Base-by-base conservation (phyloP, 2,888 invertebrate genomes). In the Lamproptera curius region DNA sequence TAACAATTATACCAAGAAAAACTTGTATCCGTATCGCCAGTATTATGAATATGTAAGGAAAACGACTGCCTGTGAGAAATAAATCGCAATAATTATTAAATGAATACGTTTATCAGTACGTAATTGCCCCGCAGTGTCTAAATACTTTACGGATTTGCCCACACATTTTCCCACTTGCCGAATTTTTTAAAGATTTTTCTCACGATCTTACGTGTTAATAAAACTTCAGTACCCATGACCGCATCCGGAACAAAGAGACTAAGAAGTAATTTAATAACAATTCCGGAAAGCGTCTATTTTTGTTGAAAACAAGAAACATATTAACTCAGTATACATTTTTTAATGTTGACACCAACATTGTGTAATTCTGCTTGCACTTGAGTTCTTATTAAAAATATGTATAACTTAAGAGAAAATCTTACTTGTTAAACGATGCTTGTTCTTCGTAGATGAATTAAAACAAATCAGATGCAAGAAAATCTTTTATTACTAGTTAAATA, bases 171-270 rank as follows among this genome's bases (percentile, higher is more conserved):
- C 44, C 43, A 44, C 26, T 49, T 31, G 26, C 20, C 28, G 16
- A 43, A 49, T 40, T 13, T n/a, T n/a, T 44, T 40, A 49, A 49
- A 44, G 39, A 13, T 9, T 40, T 39, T 49, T 49, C 49, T 14
- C 49, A 49, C 49, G 49, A 43, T 43, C 13, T 28, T 40, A 40
- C 28, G 28, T 17, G 31, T 44, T 26, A 49, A 49, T 43, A 49
- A 49, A 49, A 49, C 31, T 20, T 39, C 16, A 28, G 43, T 49
- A 41, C 28, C 49, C 49, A 49, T 35, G 49, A 44, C 36, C 43
- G 36, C 28, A 14, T 35, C 42, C 42, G 40, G 9, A 6, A 26
- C 14, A 28, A 16, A 40, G 44, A 49, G 44, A 36, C 39, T 44
- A 40, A 40, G 40, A 35, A 20, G 20, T 44, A 44, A 49, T 49